These are phyloP conservation scores for Trypoxylus dichotomus DNA, from an alignment of 1,140 invertebrate species.

Conservation along the genomic window DNA sequence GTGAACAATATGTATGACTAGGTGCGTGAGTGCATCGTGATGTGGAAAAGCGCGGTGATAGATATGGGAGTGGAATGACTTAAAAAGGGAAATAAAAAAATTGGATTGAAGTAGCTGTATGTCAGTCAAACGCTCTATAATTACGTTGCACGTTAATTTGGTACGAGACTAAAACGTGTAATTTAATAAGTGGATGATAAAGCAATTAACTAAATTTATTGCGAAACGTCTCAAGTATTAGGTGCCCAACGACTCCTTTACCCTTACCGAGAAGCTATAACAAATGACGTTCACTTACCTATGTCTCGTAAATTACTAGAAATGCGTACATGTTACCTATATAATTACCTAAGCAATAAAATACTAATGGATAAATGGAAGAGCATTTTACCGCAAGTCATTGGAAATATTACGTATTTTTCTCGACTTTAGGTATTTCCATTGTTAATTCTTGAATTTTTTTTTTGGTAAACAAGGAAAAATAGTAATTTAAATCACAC, in stretches of 20 bases:
- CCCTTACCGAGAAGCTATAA: background rate
- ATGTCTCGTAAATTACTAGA: too few relatives aligned
- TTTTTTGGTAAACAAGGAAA: too few relatives aligned
- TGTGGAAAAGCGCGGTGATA: background rate
- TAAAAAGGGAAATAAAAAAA: background rate
- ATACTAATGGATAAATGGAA: too few relatives aligned
- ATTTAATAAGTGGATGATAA: slow-evolving; percentile 20
- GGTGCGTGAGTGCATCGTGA: background rate
- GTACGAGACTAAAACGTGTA: background rate
- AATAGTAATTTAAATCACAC: too few relatives aligned
- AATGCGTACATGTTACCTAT: too few relatives aligned
- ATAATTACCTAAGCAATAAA: too few relatives aligned
- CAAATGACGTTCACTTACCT: too few relatives aligned
- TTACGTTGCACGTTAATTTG: slow-evolving; percentile 11
- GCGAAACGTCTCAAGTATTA: background rate
- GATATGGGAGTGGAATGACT: background rate
- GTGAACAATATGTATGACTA: background rate
- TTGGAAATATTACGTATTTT: too few relatives aligned
- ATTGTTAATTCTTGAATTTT: too few relatives aligned
- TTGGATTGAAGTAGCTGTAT: background rate
- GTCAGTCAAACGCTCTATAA: background rate
- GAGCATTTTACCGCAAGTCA: too few relatives aligned
- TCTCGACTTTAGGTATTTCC: too few relatives aligned
- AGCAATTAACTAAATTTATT: slow-evolving; percentile 13
- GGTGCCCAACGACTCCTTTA: background rate